phyloP scores from a whole-genome alignment of 2,888 invertebrate genomes.

The Digitonthophagus gazella region DNA sequence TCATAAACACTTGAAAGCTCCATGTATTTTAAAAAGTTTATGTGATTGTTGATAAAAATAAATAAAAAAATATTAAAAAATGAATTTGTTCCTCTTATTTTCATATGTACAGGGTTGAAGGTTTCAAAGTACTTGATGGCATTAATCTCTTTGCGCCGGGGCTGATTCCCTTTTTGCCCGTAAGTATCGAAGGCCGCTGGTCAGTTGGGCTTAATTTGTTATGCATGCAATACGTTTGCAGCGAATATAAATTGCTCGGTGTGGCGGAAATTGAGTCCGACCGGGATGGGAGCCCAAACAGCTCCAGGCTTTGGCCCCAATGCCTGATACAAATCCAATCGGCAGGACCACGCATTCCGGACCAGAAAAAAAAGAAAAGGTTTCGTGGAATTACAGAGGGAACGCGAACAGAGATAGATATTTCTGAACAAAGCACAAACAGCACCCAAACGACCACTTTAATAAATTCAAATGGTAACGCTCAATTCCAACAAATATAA shows the following conservation, averaged over 20 bases:
- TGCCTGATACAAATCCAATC: slow-evolving; percentile 32
- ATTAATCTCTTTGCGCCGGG: neutral
- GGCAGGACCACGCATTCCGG: slow-evolving; percentile 10
- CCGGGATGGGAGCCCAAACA: slow-evolving; percentile 22
- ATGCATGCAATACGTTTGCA: slow-evolving; percentile 36
- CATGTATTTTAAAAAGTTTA: too few species aligned
- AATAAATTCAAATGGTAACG: slow-evolving; percentile 12
- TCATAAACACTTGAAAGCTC: too few species aligned
- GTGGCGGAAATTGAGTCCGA: slow-evolving; percentile 36
- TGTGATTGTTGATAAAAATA: too few species aligned
- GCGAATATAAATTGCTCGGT: slow-evolving; percentile 38
- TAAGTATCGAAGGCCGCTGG: slow-evolving; percentile 9
- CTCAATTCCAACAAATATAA: neutral
- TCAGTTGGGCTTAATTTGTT: slow-evolving; percentile 32
- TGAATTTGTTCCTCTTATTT: too few species aligned
- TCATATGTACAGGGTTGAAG: too few species aligned
- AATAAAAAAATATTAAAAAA: too few species aligned
- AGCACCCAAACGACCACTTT: slow-evolving; percentile 8
- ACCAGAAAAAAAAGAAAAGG: slow-evolving; percentile 4
- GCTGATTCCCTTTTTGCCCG: neutral
- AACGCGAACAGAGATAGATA: slow-evolving; percentile 7
- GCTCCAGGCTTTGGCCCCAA: slow-evolving; percentile 29
- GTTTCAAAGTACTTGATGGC: neutral
- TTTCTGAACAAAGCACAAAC: slow-evolving; percentile 6
- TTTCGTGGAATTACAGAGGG: slow-evolving; percentile 6